Evolutionary conservation across 2,888 invertebrate species (phyloP).

Genomic region (Callosobruchus maculatus): DNA sequence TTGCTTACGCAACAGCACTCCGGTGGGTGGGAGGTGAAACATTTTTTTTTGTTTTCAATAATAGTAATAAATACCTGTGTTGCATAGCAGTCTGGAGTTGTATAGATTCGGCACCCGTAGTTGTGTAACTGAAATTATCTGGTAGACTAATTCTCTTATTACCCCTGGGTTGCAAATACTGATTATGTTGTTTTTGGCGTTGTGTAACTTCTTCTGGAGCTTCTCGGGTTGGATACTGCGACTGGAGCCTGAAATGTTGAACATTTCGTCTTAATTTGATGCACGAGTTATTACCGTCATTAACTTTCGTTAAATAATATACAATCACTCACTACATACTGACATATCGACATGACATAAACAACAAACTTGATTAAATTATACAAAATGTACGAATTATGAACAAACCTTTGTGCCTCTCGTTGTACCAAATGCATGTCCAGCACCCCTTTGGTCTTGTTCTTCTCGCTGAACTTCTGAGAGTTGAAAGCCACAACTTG

Average conservation of each 20-base stretch:
- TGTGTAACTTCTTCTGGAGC: conserved; percentile 68
- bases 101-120: conserved; percentile 56
- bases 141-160: conserved; percentile 63
- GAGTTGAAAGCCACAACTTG: conserved; percentile 68
- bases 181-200: conserved; percentile 70
- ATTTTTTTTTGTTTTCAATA: too few relatives aligned
- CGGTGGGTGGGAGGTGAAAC: too few relatives aligned
- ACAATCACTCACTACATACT: too few relatives aligned
- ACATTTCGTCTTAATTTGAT: too few relatives aligned
- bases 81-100: conserved; percentile 82
- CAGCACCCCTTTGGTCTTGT: conserved; percentile 73
- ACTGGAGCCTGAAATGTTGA: conserved; percentile 52
- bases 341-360: too few relatives aligned
- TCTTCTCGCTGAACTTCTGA: conserved; percentile 73
- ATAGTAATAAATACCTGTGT: conserved; percentile 54
- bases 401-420: conserved; percentile 58
- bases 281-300: too few relatives aligned
- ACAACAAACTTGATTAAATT: too few relatives aligned
- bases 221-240: conserved; percentile 67
- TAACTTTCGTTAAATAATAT: too few relatives aligned
- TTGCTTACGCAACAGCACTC: too few relatives aligned
- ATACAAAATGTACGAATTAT: neutral
- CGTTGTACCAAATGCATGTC: conserved; percentile 72
- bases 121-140: conserved; percentile 59
- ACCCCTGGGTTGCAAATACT: conserved; percentile 52